Base-by-base conservation (phyloP, 2,888 invertebrate genomes). In the Cyclophora punctaria region DNA sequence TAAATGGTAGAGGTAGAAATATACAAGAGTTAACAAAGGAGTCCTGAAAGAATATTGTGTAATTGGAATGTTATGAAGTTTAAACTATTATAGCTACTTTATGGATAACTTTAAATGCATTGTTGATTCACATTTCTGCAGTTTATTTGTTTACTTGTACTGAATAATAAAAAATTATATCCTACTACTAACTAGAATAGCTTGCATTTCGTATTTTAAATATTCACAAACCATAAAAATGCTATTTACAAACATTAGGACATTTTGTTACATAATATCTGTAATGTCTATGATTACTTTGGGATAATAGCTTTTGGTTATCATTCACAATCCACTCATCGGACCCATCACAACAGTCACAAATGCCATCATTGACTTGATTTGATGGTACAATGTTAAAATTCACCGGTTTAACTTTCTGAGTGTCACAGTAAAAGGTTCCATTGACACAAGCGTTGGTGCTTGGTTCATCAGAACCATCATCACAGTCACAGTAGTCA, bases 331-430 rank as follows among this genome's bases (percentile, higher is more conserved):
- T 57, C 92, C 93, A 95, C 78, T 96, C 96, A 79, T 96, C 96
- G 45, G 95, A 94, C n/a, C 96, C 96, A 83, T 96, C 96, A 78
- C 96, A 96, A 69, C 97, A 97, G 79, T 97, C 97, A 88, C 98
- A 98, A 59, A 98, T 93, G 4, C 96, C 96, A 90, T 98, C 98
- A 80, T 98, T 97, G 0, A 99, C 94, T 72, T 94, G 90, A 57
- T 93, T 93, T 2, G 97, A 95, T 5, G 94, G 92, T 61, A 90
- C 76, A 57, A 60, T 62, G 44, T 78, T 75, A 48, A 65, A 88
- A 82, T 63, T 82, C 73, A 85, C 63, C 2, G 69, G 57, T 52
- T 75, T 81, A 37, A 67, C 74, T 48, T 64, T 66, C 90, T 96
- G 80, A 70, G 83, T 76, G 53, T 89, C 85, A 83, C 98, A 98